These are phyloP conservation scores for Trichogramma dendrolimi DNA, from an alignment of 2,888 invertebrate species.

Conservation along the genomic window DNA sequence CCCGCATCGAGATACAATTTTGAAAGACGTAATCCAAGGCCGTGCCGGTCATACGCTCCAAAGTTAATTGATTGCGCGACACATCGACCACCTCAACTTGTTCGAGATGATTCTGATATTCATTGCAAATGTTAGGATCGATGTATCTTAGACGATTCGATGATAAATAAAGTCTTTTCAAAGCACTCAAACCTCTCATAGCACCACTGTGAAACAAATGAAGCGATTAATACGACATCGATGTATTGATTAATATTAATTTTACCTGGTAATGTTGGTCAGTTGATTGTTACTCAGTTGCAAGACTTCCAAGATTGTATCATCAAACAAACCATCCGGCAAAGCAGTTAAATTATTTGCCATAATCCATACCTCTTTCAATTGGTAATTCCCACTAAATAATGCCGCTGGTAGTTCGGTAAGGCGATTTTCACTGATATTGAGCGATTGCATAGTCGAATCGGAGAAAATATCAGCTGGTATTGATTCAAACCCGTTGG, in stretches of 20 bases:
- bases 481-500: slow-evolving; percentile 57
- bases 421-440: slow-evolving; percentile 57
- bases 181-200: slow-evolving; percentile 6
- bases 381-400: background rate
- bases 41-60: slow-evolving; percentile 31
- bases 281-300: slow-evolving; percentile 65
- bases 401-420: slow-evolving; percentile 56
- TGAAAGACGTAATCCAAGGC: no score
- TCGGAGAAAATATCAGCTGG: slow-evolving; percentile 63
- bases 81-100: slow-evolving; percentile 56
- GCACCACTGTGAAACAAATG: slow-evolving; percentile 16
- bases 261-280: slow-evolving; percentile 58
- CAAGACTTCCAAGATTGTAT: slow-evolving; percentile 63
- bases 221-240: background rate
- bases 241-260: slow-evolving; percentile 22
- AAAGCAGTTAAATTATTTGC: slow-evolving; percentile 52
- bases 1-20: no score
- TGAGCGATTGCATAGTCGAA: slow-evolving; percentile 60
- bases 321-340: slow-evolving; percentile 60
- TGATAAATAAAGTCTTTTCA: slow-evolving; percentile 51
- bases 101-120: slow-evolving; percentile 52
- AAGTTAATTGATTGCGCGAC: slow-evolving; percentile 56
- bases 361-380: slow-evolving; percentile 61
- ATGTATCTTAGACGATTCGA: slow-evolving; percentile 54
- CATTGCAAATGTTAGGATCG: slow-evolving; percentile 54